phyloP scores from a whole-genome alignment of 2,113 vertebrate species.

The Mesitornis unicolor region DNA sequence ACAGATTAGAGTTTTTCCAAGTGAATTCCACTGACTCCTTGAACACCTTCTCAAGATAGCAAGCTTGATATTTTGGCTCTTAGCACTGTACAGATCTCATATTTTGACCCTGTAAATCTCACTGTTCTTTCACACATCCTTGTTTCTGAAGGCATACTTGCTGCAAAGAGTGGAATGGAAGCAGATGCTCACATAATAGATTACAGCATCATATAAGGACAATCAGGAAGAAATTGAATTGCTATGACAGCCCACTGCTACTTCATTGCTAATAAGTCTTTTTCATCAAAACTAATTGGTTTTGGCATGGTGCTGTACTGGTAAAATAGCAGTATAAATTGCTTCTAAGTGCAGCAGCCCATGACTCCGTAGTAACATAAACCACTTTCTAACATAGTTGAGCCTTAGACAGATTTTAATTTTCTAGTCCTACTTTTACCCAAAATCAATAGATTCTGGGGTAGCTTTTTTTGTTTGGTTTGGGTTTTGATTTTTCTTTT shows the following conservation, averaged over 20 bases:
- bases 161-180: background rate
- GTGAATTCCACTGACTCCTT: background rate
- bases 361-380: background rate
- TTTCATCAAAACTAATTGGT: background rate
- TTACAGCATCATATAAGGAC: background rate
- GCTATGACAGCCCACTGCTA: background rate
- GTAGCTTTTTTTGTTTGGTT: too few relatives aligned
- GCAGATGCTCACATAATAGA: background rate
- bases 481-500: background rate
- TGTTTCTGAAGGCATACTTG: background rate
- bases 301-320: background rate
- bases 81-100: rapidly evolving
- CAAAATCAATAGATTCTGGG: background rate
- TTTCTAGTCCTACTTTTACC: background rate
- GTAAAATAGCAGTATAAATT: background rate
- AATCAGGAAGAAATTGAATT: background rate
- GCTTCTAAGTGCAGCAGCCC: background rate
- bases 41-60: background rate
- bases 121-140: background rate
- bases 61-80: background rate
- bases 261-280: background rate
- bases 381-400: background rate
- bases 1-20: background rate
- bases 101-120: background rate
- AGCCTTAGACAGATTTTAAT: background rate